Evolutionary conservation across 2,888 invertebrate genomes (phyloP), one percentile per base, ranked within the genome.

Genomic region (Stenichneumon culpator): DNA sequence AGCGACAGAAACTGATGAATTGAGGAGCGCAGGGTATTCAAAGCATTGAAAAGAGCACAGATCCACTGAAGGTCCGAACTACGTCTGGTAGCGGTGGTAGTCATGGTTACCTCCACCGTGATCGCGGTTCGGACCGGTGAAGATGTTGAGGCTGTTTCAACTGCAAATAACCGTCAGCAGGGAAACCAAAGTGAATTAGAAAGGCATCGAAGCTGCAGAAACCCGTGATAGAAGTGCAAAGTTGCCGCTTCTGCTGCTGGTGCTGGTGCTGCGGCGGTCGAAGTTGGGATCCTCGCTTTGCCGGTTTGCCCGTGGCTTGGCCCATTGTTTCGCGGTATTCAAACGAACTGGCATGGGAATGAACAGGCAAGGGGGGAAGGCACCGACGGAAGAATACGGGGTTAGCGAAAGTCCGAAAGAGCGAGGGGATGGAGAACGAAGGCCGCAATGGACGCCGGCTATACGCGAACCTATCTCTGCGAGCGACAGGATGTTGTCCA

Each of bases 211-310:
- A 19, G 72, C 63, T 77, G 54, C 39, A 52, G 82, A 54, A 60
- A 39, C 36, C 54, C 39, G 60, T 73, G 80, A 82, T 77, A 70
- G 84, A 73, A 72, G 65, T 78, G 80, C 68, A 80, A 81, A 84
- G 77, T 84, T 84, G 68, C 25, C 36, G 54, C 44, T 47, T 65
- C 63, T 65, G 74, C 52, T 79, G 79, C 57, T 77, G 57, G 44
- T 50, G 25, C 68, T 36, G 44, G 57, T 28, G 32, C 9, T 63
- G 52, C 47, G 75, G 72, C 19, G 77, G 84, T 67, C 65, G 77
- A 84, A 77, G 75, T 69, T 80, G 69, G 75, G 75, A 52, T 79
- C 70, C 67, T 63, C 75, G 65, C 84, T 80, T 78, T 77, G 67
- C 72, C 72, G 84, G 80, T 77, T 78, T 65, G 77, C 77, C 72